Base-by-base conservation (phyloP, 2,888 invertebrate species). In the Mythimna loreyi region DNA sequence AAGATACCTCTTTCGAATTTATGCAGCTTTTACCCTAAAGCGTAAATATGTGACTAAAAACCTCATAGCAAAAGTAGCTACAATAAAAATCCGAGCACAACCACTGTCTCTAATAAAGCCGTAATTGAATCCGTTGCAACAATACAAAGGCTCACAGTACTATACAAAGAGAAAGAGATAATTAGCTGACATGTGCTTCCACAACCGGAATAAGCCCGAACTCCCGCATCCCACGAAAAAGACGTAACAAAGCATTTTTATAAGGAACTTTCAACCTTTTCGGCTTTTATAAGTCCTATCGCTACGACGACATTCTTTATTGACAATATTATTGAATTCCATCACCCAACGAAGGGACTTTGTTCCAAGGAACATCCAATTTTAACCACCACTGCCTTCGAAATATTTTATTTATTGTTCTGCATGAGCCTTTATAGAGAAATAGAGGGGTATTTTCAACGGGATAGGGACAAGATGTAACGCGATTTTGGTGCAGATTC, bases 291-390 rank as follows among this genome's bases (percentile, higher is more conserved):
- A 83, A 80, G 66, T 83, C 80, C 78, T 78, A 71, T 72, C 71
- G 28, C 66, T 63, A 79, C 66, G 47, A 79, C 84, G 76, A 79
- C 83, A 85, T 86, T 85, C 84, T 86, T 87, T 89, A 87, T 89
- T 87, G 90, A 86, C 89, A 88, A 89, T 89, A 88, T 91, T 90
- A 90, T 90, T 89, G 89, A 88, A 92, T 91, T 91, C 90, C 86
- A 78, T 80, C 78, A 84, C 78, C 81, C 83, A 84, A 80, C 67
- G 68, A 56, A 53, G 72, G 70, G 75, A 84, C 83, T 87, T 87
- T 86, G 84, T 87, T 81, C 87, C 77, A 80, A 72, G 79, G 85
- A 83, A 85, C 85, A 85, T 87, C 81, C 85, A 87, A 88, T 89
- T 88, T 85, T 79, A 83, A 85, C 80, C 80, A 82, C 84, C 74